Evolutionary conservation across 2,888 invertebrate species (phyloP), one percentile per base, ranked within the genome.

Genomic region (Artemia sinica): DNA sequence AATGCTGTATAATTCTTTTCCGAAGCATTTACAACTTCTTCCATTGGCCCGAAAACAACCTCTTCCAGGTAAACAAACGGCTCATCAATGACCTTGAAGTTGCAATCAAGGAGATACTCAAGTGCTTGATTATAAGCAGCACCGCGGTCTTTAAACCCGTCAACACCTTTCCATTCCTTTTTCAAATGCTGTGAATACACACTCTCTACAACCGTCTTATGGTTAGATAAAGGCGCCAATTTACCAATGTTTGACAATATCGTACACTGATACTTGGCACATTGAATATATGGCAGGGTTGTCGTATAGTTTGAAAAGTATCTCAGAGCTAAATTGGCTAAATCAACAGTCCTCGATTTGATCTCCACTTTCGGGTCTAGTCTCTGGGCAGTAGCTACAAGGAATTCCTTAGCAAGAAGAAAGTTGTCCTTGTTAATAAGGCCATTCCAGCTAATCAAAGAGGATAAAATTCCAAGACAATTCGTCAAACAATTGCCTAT

Each of bases 361-460:
- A 28, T 48, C 18, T 8, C 41, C 18, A 14, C 58, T 41, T 50
- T 49, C 48, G 4, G 69, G 49, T 69, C 69, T 12, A 68, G 11
- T 50, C 49, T 14, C 12, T 65, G 49, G 28, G 58, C 50, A 66
- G 51, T 7, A 9, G 12, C 72, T 66, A 10, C 72, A 66, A 10
- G 67, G 49, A 52, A 63, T 18, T 11, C 72, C 68, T 49, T 71
- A 67, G 13, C 69, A 68, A 49, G 67, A 68, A 66, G 51, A 71
- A 10, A 66, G 41, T 14, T 69, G 7, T 28, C 72, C 71, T 48
- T 50, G 28, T 67, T 63, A 70, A 75, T 71, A 69, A 73, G 80
- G 49, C 80, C 80, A n/a, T 76, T 76, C 83, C 83, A 84, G 48
- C 79, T 78, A 71, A 84, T 80, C 68, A 83, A 75, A 48, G 79